Evolutionary conservation across 2,797 vertebrate genomes (phyloP).

Genomic region (Rhinoraja longicauda): DNA sequence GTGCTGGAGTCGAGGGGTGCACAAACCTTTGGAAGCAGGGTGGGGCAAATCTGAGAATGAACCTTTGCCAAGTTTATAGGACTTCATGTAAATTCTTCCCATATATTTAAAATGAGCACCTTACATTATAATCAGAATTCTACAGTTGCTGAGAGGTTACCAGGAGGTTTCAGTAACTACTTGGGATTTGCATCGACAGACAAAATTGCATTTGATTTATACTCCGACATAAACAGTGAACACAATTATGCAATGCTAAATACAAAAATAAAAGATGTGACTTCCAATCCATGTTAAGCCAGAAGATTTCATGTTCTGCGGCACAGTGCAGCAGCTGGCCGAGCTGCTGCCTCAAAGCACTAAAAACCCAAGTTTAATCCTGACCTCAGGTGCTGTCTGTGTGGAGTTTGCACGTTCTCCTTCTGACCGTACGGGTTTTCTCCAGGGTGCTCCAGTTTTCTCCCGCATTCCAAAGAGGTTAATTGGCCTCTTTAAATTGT

Average conservation of each 20-base stretch:
- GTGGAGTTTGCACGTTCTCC: too few relatives aligned
- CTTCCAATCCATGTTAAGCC: neutral
- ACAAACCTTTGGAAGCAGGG: neutral
- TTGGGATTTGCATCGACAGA: neutral
- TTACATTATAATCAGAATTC: neutral
- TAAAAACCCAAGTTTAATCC: too few relatives aligned
- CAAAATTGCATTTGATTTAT: constrained; percentile 3
- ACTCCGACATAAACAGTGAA: neutral
- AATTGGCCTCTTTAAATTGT: too few relatives aligned
- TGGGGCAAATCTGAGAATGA: neutral
- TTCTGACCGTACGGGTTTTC: too few relatives aligned
- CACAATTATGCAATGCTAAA: neutral
- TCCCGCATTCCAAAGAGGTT: too few relatives aligned
- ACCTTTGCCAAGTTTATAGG: neutral
- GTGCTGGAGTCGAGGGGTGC: neutral
- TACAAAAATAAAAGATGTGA: too few relatives aligned
- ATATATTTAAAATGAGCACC: neutral
- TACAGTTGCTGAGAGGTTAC: neutral
- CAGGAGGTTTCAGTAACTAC: neutral
- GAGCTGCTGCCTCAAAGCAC: too few relatives aligned
- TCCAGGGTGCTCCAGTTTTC: too few relatives aligned
- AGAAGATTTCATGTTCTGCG: neutral
- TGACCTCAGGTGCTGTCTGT: too few relatives aligned
- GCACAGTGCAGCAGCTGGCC: too few relatives aligned
- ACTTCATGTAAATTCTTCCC: neutral